A percentile compares a stretch with the other conserved stretches of the same genome.
Evolutionary conservation across 2,888 invertebrate genomes (phyloP).

Genomic region (Leucoma salicis): DNA sequence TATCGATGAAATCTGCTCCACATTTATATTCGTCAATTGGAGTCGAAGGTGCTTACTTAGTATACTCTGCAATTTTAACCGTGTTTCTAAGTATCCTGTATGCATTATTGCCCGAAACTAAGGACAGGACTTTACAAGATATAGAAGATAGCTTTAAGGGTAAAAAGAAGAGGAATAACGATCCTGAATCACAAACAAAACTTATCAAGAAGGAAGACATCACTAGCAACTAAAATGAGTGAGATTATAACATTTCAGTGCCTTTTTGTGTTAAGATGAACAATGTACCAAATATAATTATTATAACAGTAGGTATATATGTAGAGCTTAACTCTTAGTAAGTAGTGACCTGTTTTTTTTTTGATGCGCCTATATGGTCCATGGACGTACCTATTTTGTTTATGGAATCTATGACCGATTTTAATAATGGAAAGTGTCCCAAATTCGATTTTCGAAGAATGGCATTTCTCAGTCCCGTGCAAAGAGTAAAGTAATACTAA

Average conservation of each 20-base stretch:
- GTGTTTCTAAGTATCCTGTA: constrained; percentile 64
- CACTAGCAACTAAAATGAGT: constrained; percentile 12
- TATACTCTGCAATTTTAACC: constrained; percentile 62
- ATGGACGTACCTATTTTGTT: too few relatives aligned
- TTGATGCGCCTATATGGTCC: too few relatives aligned
- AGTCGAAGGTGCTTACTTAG: constrained; percentile 70
- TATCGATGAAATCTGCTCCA: constrained; percentile 77
- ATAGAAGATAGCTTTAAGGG: constrained; percentile 75
- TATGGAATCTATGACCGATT: too few relatives aligned
- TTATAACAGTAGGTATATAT: too few relatives aligned
- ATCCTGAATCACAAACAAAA: constrained; percentile 63
- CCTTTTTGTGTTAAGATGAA: background rate
- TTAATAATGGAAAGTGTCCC: too few relatives aligned
- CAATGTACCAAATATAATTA: background rate
- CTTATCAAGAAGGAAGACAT: constrained; percentile 50
- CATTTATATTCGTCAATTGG: constrained; percentile 70
- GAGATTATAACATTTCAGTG: background rate
- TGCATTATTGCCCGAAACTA: constrained; percentile 67
- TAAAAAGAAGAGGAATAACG: constrained; percentile 39
- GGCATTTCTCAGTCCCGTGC: too few relatives aligned
- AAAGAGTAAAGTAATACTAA: too few relatives aligned
- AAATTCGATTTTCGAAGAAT: too few relatives aligned
- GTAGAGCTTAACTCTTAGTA: too few relatives aligned
- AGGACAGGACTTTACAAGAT: constrained; percentile 71
- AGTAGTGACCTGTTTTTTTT: too few relatives aligned